Evolutionary conservation across 2,888 invertebrate species (phyloP).

Genomic region (Platypus cylindrus): DNA sequence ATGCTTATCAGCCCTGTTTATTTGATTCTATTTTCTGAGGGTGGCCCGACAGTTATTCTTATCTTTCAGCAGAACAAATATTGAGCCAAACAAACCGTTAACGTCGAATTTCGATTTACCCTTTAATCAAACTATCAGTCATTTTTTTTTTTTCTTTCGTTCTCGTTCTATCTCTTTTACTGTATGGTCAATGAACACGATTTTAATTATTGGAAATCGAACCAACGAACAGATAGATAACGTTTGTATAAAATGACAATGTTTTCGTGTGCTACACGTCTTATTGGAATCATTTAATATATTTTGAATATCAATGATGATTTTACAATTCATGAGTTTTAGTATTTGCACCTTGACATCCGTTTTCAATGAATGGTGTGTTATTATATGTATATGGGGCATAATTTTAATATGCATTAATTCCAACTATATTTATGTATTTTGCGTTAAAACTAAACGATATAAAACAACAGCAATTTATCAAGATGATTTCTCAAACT

Average conservation of each 20-base stretch:
- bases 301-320: slow-evolving; percentile 11
- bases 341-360: slow-evolving; percentile 10
- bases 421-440: too few relatives aligned
- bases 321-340: slow-evolving; percentile 13
- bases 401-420: too few relatives aligned
- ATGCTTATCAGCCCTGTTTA: slow-evolving; percentile 22
- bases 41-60: slow-evolving; percentile 19
- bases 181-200: too few relatives aligned
- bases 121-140: slow-evolving; percentile 7
- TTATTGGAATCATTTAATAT: slow-evolving; percentile 15
- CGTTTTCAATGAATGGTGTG: slow-evolving; percentile 5
- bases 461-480: too few relatives aligned
- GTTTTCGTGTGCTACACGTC: too few relatives aligned
- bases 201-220: slow-evolving; percentile 5
- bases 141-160: slow-evolving; percentile 1
- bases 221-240: slow-evolving; percentile 1
- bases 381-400: too few relatives aligned
- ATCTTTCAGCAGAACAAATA: slow-evolving; percentile 20
- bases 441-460: too few relatives aligned
- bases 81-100: slow-evolving; percentile 10
- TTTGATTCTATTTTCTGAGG: slow-evolving; percentile 20
- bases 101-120: slow-evolving; percentile 11
- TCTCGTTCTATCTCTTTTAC: too few relatives aligned
- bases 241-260: too few relatives aligned
- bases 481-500: too few relatives aligned